Evolutionary conservation across 2,888 invertebrate genomes (phyloP).

Genomic region (Colostygia pectinataria): DNA sequence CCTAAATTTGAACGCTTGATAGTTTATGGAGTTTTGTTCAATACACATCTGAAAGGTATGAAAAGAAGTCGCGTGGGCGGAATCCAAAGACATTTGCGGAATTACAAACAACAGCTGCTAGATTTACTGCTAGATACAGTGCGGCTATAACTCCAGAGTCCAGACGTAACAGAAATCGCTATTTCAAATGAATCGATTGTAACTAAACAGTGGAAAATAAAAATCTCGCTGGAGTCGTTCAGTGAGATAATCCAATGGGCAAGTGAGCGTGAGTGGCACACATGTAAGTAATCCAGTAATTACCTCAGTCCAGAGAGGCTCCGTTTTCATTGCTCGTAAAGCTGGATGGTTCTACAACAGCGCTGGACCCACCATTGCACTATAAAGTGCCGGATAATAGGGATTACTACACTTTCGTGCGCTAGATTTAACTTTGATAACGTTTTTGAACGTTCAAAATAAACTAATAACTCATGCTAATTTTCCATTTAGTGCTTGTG

Average conservation of each 20-base stretch:
- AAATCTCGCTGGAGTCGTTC: constrained; percentile 15
- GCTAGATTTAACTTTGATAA: constrained; percentile 63
- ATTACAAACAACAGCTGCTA: constrained; percentile 18
- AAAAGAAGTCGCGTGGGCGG: constrained; percentile 9
- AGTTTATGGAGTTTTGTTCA: constrained; percentile 2
- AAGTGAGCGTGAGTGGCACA: constrained; percentile 40
- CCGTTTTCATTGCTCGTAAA: constrained; percentile 77
- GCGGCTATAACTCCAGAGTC: constrained; percentile 11
- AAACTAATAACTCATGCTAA: constrained; percentile 31
- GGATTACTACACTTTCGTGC: constrained; percentile 67
- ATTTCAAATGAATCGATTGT: constrained; percentile 21
- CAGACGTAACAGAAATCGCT: constrained; percentile 18
- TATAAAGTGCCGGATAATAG: constrained; percentile 75
- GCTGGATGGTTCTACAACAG: constrained; percentile 67
- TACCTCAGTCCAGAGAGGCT: constrained; percentile 65
- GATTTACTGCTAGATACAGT: constrained; percentile 10
- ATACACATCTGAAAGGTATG: not conserved
- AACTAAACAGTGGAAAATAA: constrained; percentile 21
- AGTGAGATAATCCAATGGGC: constrained; percentile 12
- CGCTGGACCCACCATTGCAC: constrained; percentile 65
- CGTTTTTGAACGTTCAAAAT: constrained; percentile 42
- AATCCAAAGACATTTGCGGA: too few species aligned
- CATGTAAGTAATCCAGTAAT: constrained; percentile 75
- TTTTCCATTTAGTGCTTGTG: constrained; percentile 17
- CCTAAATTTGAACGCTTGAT: not conserved